Conservation (phyloP, 92 coral and sea anemone genomes). For the Micromussa lordhowensis region DNA sequence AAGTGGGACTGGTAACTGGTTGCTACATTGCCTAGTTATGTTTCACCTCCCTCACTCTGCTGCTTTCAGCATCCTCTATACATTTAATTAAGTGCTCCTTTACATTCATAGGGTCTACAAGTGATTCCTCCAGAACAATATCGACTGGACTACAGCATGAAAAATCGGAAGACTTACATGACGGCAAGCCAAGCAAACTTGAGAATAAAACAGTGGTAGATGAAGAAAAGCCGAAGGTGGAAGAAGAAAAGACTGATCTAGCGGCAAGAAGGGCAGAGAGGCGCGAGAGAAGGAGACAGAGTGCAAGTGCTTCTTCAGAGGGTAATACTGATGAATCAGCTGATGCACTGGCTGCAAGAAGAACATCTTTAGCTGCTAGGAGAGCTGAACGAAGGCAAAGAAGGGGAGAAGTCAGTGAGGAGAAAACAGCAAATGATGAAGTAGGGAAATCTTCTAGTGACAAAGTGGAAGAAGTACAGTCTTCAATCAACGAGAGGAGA, state of each 20-base stretch:
- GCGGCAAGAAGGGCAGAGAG: constrained; percentile 52
- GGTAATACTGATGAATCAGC: constrained; percentile 14
- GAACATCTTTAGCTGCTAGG: constrained; percentile 64
- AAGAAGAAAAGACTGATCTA: constrained; percentile 40
- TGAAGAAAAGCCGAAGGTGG: constrained; percentile 30
- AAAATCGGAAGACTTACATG: background rate
- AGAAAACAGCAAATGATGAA: constrained; percentile 10
- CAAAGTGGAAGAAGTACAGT: constrained; percentile 46
- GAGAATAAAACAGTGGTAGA: background rate
- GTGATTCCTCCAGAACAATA: background rate
- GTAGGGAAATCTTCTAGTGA: background rate
- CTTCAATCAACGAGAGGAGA: constrained; percentile 31
- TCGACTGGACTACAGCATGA: background rate
- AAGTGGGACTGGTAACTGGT: too few relatives aligned
- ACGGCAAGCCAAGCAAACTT: background rate
- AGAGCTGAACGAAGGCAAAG: constrained; percentile 84
- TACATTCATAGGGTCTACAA: background rate
- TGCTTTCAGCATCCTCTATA: background rate
- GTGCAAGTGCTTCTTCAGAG: constrained; percentile 18
- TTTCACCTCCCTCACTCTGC: background rate
- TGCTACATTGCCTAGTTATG: too few relatives aligned
- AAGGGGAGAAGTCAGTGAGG: constrained; percentile 28
- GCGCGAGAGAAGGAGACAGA: constrained; percentile 27
- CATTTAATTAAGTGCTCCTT: background rate
- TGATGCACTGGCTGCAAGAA: constrained; percentile 10